Base-by-base conservation (phyloP, 2,113 vertebrate species). In the Dolichallabes microphthalmus region DNA sequence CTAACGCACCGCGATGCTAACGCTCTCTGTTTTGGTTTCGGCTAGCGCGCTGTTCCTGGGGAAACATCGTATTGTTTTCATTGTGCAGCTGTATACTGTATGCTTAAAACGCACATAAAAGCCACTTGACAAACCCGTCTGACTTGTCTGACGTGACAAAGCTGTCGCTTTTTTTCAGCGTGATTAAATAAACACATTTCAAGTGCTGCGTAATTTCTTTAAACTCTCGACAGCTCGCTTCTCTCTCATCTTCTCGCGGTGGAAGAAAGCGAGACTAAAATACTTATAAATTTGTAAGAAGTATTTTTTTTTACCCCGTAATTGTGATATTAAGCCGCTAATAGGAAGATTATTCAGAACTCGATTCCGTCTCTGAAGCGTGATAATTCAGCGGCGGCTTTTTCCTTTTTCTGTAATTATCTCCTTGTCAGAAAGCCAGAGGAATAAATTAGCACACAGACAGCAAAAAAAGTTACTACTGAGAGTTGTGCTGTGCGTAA, bases 401-500 rank as follows among this genome's bases (percentile, higher is more conserved):
- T 76, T 84, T 76, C 50, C 50, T 75, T 27, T 75, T 53, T 15
- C 50, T 60, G 57, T 63, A 61, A 76, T 74, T 83, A 74, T 63
- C 71, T 84, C 71, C n/a, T 76, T 84, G 71, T 84, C 57, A 63
- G 15, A 77, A 77, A 77, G 82, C 75, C 61, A 35, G 60, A 77
- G 45, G 73, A 76, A 82, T 71, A 82, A 71, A 82, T 82, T 57
- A 73, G 7, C 66, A 35, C 35, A 55, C 32, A 55, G 50, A 71
- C 13, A 3, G 66, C 50, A 82, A 68, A 71, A 71, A 53, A 66
- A 50, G 79, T 53, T 52, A 82, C 50, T 52, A 82, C 50, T 32
- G 13, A 52, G 45, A 53, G 39, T 14, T 25, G 39, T 74, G 35
- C 20, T 22, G 17, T 22, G 2, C 39, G 32, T 69, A 32, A 17